A percentile compares a stretch with the other conserved stretches of the same genome.
Evolutionary conservation across 1,140 invertebrate genomes (phyloP).

Genomic region (Homarus americanus): DNA sequence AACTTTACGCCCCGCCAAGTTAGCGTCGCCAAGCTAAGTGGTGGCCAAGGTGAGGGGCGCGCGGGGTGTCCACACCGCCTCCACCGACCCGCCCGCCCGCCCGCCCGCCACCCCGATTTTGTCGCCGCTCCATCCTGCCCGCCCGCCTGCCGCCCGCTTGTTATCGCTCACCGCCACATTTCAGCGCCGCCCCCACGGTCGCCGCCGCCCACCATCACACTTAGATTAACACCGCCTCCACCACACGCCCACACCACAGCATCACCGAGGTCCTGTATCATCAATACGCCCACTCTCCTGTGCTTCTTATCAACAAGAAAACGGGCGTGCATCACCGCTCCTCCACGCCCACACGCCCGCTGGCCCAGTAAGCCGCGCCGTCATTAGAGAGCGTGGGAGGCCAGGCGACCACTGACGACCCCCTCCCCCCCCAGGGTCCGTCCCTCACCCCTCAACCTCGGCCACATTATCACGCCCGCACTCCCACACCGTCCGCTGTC

Average conservation of each 20-base stretch:
- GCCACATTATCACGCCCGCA: too few relatives aligned
- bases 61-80: conserved; percentile 41
- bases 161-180: conserved; percentile 2
- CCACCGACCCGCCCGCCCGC: background rate
- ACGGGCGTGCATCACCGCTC: background rate
- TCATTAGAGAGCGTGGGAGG: too few relatives aligned
- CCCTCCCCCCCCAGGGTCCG: too few relatives aligned
- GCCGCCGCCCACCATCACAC: background rate
- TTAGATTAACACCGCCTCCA: too few relatives aligned
- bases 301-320: too few relatives aligned
- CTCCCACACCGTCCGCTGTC: too few relatives aligned
- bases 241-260: too few relatives aligned
- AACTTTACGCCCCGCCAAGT: conserved; percentile 51
- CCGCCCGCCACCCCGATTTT: conserved; percentile 3
- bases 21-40: conserved; percentile 52
- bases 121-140: conserved; percentile 19
- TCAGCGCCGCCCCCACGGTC: background rate
- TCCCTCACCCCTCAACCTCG: too few relatives aligned
- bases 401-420: too few relatives aligned
- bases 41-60: conserved; percentile 11
- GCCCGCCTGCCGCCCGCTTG: background rate
- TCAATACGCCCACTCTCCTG: background rate
- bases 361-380: too few relatives aligned
- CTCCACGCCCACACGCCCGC: background rate
- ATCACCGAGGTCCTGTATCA: too few relatives aligned